phyloP scores from a whole-genome alignment of 1,140 invertebrate genomes.

The Anadara kagoshimensis region DNA sequence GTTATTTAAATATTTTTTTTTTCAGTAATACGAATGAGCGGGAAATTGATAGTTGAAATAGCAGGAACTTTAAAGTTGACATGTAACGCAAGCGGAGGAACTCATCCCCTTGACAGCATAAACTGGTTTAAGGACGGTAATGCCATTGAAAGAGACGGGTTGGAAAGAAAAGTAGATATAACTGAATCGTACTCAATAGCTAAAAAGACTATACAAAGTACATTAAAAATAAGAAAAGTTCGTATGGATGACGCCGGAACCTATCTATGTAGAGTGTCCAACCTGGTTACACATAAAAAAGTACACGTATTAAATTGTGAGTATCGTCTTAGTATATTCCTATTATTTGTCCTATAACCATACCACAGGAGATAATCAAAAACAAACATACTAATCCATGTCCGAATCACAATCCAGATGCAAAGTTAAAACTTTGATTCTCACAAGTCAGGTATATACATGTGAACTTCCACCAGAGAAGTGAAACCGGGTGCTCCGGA shows the following conservation, averaged over 20 bases:
- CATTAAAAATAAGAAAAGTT: conserved; percentile 3
- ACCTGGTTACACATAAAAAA: not conserved
- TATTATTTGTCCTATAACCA: too few species aligned
- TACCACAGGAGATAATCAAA: too few species aligned
- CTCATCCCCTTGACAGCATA: not conserved
- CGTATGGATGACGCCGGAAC: not conserved
- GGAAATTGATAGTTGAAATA: conserved; percentile 11
- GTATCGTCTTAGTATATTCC: not conserved
- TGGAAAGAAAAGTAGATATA: not conserved
- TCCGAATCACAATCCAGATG: too few species aligned
- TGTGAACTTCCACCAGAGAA: too few species aligned
- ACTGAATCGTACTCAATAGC: not conserved
- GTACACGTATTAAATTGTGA: conserved; percentile 13
- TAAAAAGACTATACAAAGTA: conserved; percentile 4
- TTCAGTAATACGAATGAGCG: not conserved
- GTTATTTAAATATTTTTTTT: not conserved
- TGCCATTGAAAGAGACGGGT: not conserved
- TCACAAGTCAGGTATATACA: too few species aligned
- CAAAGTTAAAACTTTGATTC: too few species aligned
- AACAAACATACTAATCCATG: too few species aligned
- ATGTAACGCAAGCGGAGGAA: conserved; percentile 3
- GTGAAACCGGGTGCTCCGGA: too few species aligned
- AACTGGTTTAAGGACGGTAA: conserved; percentile 8
- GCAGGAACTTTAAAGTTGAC: conserved; percentile 4
- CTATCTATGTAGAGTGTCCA: conserved; percentile 3